phyloP scores from a whole-genome alignment of 1,140 invertebrate species.

The Trissolcus basalis region DNA sequence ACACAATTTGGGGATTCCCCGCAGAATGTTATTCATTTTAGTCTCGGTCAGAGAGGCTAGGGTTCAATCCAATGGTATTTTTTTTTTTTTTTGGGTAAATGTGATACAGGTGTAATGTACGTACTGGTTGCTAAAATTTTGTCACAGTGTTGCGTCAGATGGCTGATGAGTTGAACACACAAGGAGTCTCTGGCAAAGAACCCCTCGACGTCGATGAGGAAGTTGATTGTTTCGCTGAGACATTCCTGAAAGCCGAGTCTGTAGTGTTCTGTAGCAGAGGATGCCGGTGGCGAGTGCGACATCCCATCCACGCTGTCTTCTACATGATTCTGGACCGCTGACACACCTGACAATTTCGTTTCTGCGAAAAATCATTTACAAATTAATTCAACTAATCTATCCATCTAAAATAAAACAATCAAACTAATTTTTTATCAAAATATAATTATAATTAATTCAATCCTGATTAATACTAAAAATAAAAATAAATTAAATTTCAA shows the following conservation, averaged over 20 bases:
- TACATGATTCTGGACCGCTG: constrained; percentile 67
- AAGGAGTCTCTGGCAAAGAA: constrained; percentile 86
- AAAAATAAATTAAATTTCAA: too few species aligned
- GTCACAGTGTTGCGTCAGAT: constrained; percentile 90
- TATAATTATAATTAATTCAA: too few species aligned
- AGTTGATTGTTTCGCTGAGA: constrained; percentile 90
- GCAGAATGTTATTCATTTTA: too few species aligned
- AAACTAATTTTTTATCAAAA: too few species aligned
- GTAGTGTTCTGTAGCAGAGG: constrained; percentile 79
- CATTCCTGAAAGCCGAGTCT: constrained; percentile 91
- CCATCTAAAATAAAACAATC: too few species aligned
- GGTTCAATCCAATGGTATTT: too few species aligned
- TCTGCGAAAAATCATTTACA: constrained; percentile 59
- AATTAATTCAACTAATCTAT: too few species aligned
- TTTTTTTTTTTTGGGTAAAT: too few species aligned
- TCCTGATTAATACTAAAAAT: too few species aligned
- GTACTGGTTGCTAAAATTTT: constrained; percentile 79
- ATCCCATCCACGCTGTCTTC: constrained; percentile 75
- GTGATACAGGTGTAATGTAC: constrained; percentile 34
- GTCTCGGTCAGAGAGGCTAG: too few species aligned
- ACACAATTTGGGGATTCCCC: too few species aligned
- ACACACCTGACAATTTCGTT: constrained; percentile 66
- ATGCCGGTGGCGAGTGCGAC: constrained; percentile 64
- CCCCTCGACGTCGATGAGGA: constrained; percentile 90
- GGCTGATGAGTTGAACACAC: constrained; percentile 87